These are phyloP conservation scores for Nothoprocta perdicaria DNA, from an alignment of 2,113 vertebrate species.

Conservation along the genomic window DNA sequence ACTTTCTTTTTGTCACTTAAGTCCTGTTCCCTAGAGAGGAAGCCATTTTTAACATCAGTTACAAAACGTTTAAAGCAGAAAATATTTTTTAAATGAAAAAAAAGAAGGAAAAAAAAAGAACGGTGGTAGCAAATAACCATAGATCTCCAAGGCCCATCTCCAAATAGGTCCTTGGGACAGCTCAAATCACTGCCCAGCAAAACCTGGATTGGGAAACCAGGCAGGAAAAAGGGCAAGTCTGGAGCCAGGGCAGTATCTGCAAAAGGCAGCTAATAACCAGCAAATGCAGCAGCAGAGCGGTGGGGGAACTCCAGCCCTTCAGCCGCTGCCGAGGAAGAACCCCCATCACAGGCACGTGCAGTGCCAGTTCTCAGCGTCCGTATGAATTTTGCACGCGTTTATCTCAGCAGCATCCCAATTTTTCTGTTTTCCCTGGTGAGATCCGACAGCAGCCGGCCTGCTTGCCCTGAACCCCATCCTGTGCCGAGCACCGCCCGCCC, in stretches of 20 bases:
- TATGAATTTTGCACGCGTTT: background rate
- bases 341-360: background rate
- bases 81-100: background rate
- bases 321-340: background rate
- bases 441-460: no score
- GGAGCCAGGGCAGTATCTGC: background rate
- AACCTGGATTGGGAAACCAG: rapidly evolving
- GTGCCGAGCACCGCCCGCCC: no score
- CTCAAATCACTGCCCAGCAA: background rate
- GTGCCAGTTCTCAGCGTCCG: background rate
- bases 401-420: background rate
- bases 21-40: background rate
- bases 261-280: rapidly evolving
- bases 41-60: background rate
- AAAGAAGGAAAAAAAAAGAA: background rate
- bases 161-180: background rate
- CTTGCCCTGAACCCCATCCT: background rate
- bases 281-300: background rate
- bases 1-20: background rate
- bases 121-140: rapidly evolving
- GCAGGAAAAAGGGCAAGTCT: background rate
- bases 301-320: background rate
- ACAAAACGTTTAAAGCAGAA: background rate
- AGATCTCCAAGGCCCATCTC: background rate
- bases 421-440: background rate